phyloP scores from a whole-genome alignment of 2,113 vertebrate species.

The Pseudopipra pipra region DNA sequence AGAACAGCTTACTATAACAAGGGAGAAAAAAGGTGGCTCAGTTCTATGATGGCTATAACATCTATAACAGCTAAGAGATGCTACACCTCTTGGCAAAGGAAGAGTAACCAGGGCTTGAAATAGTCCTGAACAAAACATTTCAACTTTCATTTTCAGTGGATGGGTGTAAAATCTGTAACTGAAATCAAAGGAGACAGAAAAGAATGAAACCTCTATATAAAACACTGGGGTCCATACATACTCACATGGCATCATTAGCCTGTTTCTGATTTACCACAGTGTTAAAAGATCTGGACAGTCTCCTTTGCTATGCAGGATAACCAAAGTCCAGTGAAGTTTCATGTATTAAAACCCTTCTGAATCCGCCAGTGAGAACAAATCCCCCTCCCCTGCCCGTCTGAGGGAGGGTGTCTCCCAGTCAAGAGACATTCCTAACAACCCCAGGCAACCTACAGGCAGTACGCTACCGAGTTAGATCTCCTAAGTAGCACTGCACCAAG shows the following conservation, averaged over 20 bases:
- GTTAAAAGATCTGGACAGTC: background rate
- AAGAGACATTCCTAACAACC: constrained; percentile 19
- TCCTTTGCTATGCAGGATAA: constrained; percentile 5
- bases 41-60: background rate
- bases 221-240: background rate
- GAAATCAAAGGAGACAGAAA: constrained; percentile 5
- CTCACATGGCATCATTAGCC: constrained; percentile 28
- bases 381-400: background rate
- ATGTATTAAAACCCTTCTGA: background rate
- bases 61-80: background rate
- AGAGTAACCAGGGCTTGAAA: background rate
- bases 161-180: background rate
- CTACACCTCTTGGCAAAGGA: background rate
- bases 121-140: background rate
- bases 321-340: constrained; percentile 1
- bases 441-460: constrained; percentile 23
- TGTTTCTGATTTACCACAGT: constrained; percentile 39
- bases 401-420: background rate
- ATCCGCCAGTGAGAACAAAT: constrained; percentile 22
- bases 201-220: background rate
- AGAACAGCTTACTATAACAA: background rate
- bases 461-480: background rate
- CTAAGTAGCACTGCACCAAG: constrained; percentile 3
- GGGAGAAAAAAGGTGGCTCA: background rate
- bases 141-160: background rate